Percentiles rank a stretch among this genome's conserved stretches.
phyloP scores from a whole-genome alignment of 2,797 vertebrate genomes.

The Sus cebifrons region DNA sequence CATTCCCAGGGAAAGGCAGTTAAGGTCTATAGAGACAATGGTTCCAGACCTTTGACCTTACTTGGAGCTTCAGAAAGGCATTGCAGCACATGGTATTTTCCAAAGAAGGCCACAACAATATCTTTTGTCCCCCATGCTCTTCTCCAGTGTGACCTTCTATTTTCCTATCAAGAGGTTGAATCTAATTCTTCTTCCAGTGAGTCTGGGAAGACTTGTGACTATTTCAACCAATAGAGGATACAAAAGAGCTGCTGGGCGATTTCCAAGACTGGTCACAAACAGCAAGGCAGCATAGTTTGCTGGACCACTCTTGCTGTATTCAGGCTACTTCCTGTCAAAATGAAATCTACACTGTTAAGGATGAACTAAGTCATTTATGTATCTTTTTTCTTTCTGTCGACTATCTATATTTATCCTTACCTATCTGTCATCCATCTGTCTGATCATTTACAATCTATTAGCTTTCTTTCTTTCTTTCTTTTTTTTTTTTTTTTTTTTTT shows the following conservation, averaged over 20 bases:
- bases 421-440: neutral
- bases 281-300: neutral
- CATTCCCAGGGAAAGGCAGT: neutral
- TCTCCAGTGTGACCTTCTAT: neutral
- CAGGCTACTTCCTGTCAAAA: conserved; percentile 18
- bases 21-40: neutral
- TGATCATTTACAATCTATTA: neutral
- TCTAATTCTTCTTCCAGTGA: neutral
- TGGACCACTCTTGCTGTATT: neutral
- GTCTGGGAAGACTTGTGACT: neutral
- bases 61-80: neutral
- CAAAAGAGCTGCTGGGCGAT: neutral
- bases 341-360: neutral
- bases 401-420: neutral
- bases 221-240: neutral
- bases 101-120: neutral
- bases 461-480: neutral
- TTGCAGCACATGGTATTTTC: neutral
- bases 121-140: neutral
- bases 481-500: too few species aligned
- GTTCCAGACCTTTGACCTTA: neutral
- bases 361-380: neutral
- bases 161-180: neutral
- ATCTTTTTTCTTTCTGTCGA: neutral
- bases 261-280: neutral